phyloP scores from a whole-genome alignment of 1,140 invertebrate species.

The Pogonus chalceus region DNA sequence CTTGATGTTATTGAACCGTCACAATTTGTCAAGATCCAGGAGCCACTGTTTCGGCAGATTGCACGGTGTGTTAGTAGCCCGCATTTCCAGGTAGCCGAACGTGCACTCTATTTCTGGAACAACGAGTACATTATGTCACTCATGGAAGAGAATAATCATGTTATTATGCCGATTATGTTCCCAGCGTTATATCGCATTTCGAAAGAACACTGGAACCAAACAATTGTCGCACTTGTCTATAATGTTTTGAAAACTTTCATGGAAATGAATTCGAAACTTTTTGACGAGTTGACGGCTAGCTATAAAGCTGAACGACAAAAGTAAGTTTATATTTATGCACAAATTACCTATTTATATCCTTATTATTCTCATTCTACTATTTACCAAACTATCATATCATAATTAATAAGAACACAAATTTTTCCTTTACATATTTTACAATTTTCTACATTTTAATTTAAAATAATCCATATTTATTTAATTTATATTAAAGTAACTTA shows the following conservation, averaged over 20 bases:
- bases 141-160: conserved; percentile 86
- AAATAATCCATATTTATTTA: too few relatives aligned
- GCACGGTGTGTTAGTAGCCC: conserved; percentile 97
- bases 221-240: conserved; percentile 97
- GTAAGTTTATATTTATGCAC: conserved; percentile 46
- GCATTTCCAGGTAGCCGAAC: conserved; percentile 96
- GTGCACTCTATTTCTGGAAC: conserved; percentile 92
- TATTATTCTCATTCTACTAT: too few relatives aligned
- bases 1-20: conserved; percentile 97
- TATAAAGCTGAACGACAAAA: conserved; percentile 97
- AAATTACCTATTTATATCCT: too few relatives aligned
- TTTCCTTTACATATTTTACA: too few relatives aligned
- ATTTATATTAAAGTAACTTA: too few relatives aligned
- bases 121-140: conserved; percentile 94
- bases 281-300: conserved; percentile 95
- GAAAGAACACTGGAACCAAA: conserved; percentile 99
- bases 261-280: conserved; percentile 99
- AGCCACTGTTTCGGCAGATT: conserved; percentile 93
- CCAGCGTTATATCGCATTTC: conserved; percentile 95
- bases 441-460: too few relatives aligned
- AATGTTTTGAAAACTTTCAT: conserved; percentile 99
- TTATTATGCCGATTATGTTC: conserved; percentile 91
- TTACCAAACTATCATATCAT: too few relatives aligned
- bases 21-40: conserved; percentile 97
- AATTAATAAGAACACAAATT: too few relatives aligned